These are phyloP conservation scores for Stegodyphus dumicola DNA, from an alignment of 1,140 invertebrate species.

Conservation along the genomic window DNA sequence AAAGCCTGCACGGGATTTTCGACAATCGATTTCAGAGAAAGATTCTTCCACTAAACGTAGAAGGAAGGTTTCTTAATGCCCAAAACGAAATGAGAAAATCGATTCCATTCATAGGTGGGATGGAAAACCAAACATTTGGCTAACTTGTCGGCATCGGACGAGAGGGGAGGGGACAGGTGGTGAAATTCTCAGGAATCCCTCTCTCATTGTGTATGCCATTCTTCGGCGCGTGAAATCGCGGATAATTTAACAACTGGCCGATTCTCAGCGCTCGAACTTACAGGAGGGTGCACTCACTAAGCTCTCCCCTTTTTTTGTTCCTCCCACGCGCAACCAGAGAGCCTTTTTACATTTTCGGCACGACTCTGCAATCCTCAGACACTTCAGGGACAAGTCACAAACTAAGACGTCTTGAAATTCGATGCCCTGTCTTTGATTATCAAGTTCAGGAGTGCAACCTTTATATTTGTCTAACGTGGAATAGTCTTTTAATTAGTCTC, in stretches of 20 bases:
- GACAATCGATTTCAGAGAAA: background rate
- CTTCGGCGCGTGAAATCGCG: constrained; percentile 46
- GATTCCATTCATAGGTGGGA: constrained; percentile 31
- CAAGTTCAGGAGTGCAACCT: too few species aligned
- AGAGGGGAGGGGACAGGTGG: constrained; percentile 24
- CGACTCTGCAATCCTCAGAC: background rate
- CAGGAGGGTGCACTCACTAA: constrained; percentile 40
- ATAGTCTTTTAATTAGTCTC: too few species aligned
- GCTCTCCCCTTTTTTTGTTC: constrained; percentile 31
- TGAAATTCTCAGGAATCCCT: constrained; percentile 27
- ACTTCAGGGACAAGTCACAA: background rate
- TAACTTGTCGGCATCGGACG: constrained; percentile 44
- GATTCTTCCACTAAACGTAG: background rate
- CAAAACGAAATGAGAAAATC: constrained; percentile 13
- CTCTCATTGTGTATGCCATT: constrained; percentile 58
- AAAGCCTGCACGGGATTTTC: background rate
- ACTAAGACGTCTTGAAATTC: background rate
- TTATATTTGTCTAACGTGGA: too few species aligned
- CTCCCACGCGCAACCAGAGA: constrained; percentile 5
- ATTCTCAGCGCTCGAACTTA: constrained; percentile 52
- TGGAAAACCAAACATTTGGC: constrained; percentile 57
- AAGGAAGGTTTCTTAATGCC: constrained; percentile 4
- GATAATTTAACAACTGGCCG: constrained; percentile 59
- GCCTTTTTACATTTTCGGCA: constrained; percentile 50
- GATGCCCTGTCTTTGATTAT: too few species aligned